Evolutionary conservation across 2,888 invertebrate genomes (phyloP).

Genomic region (Amorpha juglandis): DNA sequence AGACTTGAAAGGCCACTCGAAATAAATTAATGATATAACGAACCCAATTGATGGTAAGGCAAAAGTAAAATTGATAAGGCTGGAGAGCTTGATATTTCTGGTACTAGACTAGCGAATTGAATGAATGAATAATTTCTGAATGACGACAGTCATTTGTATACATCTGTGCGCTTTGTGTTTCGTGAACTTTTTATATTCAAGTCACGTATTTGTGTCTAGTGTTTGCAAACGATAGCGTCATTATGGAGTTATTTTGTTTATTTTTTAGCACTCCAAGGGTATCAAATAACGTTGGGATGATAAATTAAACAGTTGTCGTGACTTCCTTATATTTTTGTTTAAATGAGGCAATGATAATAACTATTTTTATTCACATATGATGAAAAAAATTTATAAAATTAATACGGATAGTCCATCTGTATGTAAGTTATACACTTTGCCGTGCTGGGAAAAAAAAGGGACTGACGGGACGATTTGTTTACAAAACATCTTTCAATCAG

Average conservation of each 20-base stretch:
- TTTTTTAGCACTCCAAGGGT: background rate
- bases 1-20: too few relatives aligned
- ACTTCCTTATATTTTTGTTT: background rate
- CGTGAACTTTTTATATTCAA: background rate
- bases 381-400: too few relatives aligned
- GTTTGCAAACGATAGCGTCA: background rate
- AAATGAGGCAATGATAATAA: too few relatives aligned
- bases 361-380: background rate
- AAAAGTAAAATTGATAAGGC: too few relatives aligned
- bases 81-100: background rate
- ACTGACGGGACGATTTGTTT: too few relatives aligned
- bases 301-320: constrained; percentile 2
- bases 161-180: background rate
- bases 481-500: too few relatives aligned
- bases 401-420: too few relatives aligned
- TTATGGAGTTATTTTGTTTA: constrained; percentile 10
- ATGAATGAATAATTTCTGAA: constrained; percentile 3
- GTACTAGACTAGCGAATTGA: background rate
- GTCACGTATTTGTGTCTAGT: background rate
- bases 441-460: too few relatives aligned
- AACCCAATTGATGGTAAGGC: too few relatives aligned
- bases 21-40: too few relatives aligned
- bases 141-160: constrained; percentile 2
- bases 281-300: background rate
- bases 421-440: too few relatives aligned